Percentiles rank a stretch among this genome's conserved stretches.
Conservation (phyloP, 1,140 invertebrate species). For the Mya arenaria region DNA sequence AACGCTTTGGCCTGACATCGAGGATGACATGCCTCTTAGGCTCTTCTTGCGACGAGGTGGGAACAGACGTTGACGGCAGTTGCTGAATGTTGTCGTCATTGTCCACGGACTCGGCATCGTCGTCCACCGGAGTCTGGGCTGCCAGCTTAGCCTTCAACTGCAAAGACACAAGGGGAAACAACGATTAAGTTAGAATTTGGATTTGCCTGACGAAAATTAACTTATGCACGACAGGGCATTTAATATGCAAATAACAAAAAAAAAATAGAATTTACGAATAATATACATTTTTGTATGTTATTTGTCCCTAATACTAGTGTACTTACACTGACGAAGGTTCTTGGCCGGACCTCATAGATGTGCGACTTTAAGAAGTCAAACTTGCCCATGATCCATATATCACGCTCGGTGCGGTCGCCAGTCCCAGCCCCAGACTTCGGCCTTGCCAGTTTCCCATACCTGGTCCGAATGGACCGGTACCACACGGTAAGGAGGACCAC, state of each 20-base stretch:
- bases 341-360: slow-evolving; percentile 44
- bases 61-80: background rate
- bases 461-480: slow-evolving; percentile 15
- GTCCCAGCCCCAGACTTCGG: slow-evolving; percentile 29
- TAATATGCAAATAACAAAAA: background rate
- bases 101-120: slow-evolving; percentile 12
- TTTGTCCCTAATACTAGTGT: background rate
- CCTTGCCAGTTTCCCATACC: slow-evolving; percentile 38
- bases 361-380: slow-evolving; percentile 42
- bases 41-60: background rate
- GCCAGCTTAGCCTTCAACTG: slow-evolving; percentile 6
- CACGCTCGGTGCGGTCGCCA: slow-evolving; percentile 33
- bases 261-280: background rate
- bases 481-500: too few species aligned
- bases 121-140: background rate
- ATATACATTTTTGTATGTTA: background rate
- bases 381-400: slow-evolving; percentile 24
- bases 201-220: background rate
- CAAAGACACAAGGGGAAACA: background rate
- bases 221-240: too few species aligned
- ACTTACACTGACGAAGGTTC: slow-evolving; percentile 46
- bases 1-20: background rate
- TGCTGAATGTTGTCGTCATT: background rate
- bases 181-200: background rate
- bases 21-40: background rate